These are phyloP conservation scores for Drosophila asahinai DNA, from an alignment of 1,140 invertebrate genomes.

Conservation along the genomic window DNA sequence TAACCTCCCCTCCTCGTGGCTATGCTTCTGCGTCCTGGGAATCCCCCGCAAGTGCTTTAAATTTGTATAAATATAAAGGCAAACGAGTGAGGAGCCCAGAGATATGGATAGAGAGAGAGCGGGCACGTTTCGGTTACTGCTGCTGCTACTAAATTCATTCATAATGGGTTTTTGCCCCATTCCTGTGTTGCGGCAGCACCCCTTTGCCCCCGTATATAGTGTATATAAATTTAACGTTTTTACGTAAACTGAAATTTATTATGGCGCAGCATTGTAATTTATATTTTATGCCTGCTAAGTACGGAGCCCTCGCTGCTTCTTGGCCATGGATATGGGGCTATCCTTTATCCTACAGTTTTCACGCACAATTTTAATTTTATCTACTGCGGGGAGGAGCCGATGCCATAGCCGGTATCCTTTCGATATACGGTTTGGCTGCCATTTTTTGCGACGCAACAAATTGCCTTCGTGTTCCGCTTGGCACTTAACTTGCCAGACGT, in stretches of 20 bases:
- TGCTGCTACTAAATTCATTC: conserved; percentile 78
- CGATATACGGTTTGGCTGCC: conserved; percentile 31
- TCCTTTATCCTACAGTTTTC: conserved; percentile 48
- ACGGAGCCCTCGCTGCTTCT: conserved; percentile 26
- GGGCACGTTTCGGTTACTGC: conserved; percentile 72
- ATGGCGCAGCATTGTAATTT: conserved; percentile 80
- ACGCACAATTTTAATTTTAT: conserved; percentile 76
- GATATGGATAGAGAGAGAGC: conserved; percentile 17
- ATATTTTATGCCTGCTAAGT: conserved; percentile 83
- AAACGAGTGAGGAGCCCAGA: not conserved
- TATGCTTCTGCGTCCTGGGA: not conserved
- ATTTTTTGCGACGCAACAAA: conserved; percentile 66
- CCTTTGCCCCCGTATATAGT: conserved; percentile 17
- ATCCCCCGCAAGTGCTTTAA: conserved; percentile 48
- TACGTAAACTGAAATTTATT: conserved; percentile 83
- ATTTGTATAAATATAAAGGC: conserved; percentile 48
- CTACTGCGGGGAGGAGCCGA: conserved; percentile 8
- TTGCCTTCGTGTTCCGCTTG: conserved; percentile 64
- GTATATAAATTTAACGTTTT: conserved; percentile 83
- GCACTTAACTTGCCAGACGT: conserved; percentile 63
- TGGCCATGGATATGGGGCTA: conserved; percentile 34
- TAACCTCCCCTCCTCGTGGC: conserved; percentile 8
- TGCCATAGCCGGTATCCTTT: conserved; percentile 13
- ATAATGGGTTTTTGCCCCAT: conserved; percentile 75
- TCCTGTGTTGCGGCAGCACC: conserved; percentile 7